Evolutionary conservation across 2,113 vertebrate genomes (phyloP).

Genomic region (Terrapene triunguis): DNA sequence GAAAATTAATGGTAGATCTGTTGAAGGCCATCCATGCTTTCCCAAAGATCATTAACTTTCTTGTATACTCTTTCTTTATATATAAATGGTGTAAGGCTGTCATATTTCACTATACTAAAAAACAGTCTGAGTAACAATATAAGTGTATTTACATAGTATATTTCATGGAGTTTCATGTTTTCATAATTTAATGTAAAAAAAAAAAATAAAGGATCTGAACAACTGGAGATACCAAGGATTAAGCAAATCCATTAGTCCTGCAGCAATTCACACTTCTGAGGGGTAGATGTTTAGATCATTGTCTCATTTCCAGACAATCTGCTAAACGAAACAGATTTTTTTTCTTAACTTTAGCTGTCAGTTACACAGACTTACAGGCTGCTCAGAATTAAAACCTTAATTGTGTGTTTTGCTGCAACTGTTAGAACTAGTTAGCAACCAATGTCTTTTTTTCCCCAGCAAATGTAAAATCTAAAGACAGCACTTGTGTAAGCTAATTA

Average conservation of each 20-base stretch:
- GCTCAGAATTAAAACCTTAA: slow-evolving; percentile 57
- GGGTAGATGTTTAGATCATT: slow-evolving; percentile 11
- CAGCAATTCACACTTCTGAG: background rate
- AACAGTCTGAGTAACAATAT: background rate
- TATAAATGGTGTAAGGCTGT: background rate
- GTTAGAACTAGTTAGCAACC: background rate
- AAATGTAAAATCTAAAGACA: slow-evolving; percentile 36
- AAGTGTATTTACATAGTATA: background rate
- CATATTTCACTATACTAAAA: background rate
- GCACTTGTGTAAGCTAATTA: slow-evolving; percentile 44
- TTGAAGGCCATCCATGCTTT: background rate
- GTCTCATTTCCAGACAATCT: slow-evolving; percentile 29
- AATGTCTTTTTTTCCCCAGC: background rate
- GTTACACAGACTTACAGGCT: slow-evolving; percentile 15
- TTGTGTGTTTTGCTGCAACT: slow-evolving; percentile 7
- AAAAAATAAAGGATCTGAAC: background rate
- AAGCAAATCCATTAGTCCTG: slow-evolving; percentile 19
- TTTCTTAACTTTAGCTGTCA: slow-evolving; percentile 41
- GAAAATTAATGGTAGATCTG: background rate
- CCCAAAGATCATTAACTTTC: background rate
- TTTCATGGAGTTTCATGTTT: background rate
- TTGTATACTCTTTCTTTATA: background rate
- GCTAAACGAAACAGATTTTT: slow-evolving; percentile 51
- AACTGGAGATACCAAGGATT: slow-evolving; percentile 14
- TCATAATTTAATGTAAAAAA: slow-evolving; percentile 19